Evolutionary conservation across 1,140 invertebrate species (phyloP), one percentile per base, ranked within the genome.

Genomic region (Drosophila auraria): DNA sequence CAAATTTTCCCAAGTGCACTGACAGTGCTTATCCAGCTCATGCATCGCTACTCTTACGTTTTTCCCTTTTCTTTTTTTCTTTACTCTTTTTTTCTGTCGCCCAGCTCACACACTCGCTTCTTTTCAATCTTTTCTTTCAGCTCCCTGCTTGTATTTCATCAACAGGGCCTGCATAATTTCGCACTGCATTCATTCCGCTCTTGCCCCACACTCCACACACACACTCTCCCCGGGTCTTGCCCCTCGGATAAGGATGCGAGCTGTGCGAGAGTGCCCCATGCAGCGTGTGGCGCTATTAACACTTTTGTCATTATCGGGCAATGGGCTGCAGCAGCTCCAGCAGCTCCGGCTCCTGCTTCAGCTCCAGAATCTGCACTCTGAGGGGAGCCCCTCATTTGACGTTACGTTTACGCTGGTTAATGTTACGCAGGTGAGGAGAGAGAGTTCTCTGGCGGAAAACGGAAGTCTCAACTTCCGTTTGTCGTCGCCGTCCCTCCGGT

Each of bases 261-360:
- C 42, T 30, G 63, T 57, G 68, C 25, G 25, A 42, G 47, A 64
- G 62, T 77, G 71, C 76, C 73, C 64, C 78, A 69, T 87, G 83
- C 80, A 79, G 69, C 74, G 81, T 86, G 82, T 84, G 81, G 78
- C 78, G 86, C 82, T 91, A 89, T 89, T 89, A 89, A 89, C 86
- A 89, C 86, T 89, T 89, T 86, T 90, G 87, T 89, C 86, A 89
- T 90, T 90, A 90, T 90, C 73, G 78, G 53, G 68, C 60, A 76
- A 45, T 51, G 56, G 51, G 47, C 44, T 40, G 45, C 50, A n/a
- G 45, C 27, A 27, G 60, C 60, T 17, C 25, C n/a, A 5, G 33
- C 14, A 25, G 30, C 44, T 40, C 33, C 44, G 36, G 50, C 51
- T 15, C 40, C 27, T 30, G 61, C 61, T 17, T 14, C n/a, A 3